Evolutionary conservation across 1,140 invertebrate species (phyloP).

Genomic region (Cephus cinctus): DNA sequence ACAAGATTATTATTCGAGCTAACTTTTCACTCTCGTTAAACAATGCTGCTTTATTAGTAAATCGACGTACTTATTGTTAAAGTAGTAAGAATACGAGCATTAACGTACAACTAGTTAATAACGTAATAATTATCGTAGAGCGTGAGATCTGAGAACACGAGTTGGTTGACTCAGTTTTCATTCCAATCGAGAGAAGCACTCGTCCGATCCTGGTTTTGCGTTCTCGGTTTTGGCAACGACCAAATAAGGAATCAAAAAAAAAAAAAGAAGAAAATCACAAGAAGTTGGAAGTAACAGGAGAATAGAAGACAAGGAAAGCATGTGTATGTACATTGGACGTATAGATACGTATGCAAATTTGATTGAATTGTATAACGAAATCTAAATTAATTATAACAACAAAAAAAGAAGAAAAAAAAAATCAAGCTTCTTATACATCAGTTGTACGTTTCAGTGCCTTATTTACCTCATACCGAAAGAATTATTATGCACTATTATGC

Average conservation of each 20-base stretch:
- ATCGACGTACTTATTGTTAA: slow-evolving; percentile 43
- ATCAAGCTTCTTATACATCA: too few relatives aligned
- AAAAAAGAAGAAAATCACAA: slow-evolving; percentile 19
- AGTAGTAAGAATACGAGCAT: slow-evolving; percentile 37
- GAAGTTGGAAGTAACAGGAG: not conserved
- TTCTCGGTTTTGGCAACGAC: slow-evolving; percentile 26
- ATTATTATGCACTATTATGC: too few relatives aligned
- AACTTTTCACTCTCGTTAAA: slow-evolving; percentile 38
- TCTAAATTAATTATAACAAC: too few relatives aligned
- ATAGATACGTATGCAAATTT: too few relatives aligned
- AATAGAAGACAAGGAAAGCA: not conserved
- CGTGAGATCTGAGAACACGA: slow-evolving; percentile 53
- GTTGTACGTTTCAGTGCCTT: too few relatives aligned
- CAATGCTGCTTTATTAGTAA: slow-evolving; percentile 43
- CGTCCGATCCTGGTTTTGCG: slow-evolving; percentile 29
- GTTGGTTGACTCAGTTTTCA: slow-evolving; percentile 41
- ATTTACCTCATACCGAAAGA: too few relatives aligned
- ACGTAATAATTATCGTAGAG: slow-evolving; percentile 45
- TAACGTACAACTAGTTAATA: slow-evolving; percentile 40
- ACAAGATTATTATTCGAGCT: too few relatives aligned
- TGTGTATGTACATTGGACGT: too few relatives aligned
- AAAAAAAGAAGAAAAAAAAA: too few relatives aligned
- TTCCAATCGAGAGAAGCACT: slow-evolving; percentile 39
- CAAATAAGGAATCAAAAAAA: too few relatives aligned
- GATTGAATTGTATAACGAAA: too few relatives aligned